Base-by-base conservation (phyloP, 2,888 invertebrate genomes). In the Caenorhabditis wallacei region DNA sequence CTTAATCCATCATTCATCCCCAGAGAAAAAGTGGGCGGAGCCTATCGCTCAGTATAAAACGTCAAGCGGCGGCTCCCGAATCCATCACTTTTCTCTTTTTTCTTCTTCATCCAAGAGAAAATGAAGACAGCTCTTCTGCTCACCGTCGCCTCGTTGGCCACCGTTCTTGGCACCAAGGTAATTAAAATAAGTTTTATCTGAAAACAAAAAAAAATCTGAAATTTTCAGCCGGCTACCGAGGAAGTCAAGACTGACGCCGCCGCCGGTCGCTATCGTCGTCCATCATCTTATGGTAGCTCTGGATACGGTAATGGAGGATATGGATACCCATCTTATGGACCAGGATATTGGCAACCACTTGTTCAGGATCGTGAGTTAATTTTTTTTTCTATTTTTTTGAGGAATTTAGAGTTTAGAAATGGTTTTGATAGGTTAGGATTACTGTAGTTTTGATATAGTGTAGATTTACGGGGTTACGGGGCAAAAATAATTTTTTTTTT, bases 361-460 rank as follows among this genome's bases (percentile, higher is more conserved):
- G 61, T 86, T 46, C 81, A 86, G 37, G 86, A 86, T 66, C 66
- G 86, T 86, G 18, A 80, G 86, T n/a, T n/a, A n/a, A n/a, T n/a
- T n/a, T 83, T 59, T 51, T 13, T 0, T 40, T 54, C n/a, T 18
- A 8, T 1, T 13, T 35, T 48, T 24, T 43, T 43, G n/a, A 16
- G 18, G 16, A 24, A 43, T 16, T 48, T 24, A 53, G 46, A 48
- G 18, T 2, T 2, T 18, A 48, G 18, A 18, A 48, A 7, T 48
- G 43, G 22, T 5, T 11, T 11, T 24, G 53, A 2, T 10, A 53
- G 3, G 2, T 10, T 5, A 53, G 24, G 26, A 13, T 37, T 37
- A 30, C 40, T 40, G 3, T 5, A 30, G 3, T 30, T 8, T 68
- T 35, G 11, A 26, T 16, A 54, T 20, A 57, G 30, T 8, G 8